Percentiles rank a stretch among this genome's conserved stretches.
Conservation (phyloP, 2,797 vertebrate genomes). For the Cyclura pinguis region DNA sequence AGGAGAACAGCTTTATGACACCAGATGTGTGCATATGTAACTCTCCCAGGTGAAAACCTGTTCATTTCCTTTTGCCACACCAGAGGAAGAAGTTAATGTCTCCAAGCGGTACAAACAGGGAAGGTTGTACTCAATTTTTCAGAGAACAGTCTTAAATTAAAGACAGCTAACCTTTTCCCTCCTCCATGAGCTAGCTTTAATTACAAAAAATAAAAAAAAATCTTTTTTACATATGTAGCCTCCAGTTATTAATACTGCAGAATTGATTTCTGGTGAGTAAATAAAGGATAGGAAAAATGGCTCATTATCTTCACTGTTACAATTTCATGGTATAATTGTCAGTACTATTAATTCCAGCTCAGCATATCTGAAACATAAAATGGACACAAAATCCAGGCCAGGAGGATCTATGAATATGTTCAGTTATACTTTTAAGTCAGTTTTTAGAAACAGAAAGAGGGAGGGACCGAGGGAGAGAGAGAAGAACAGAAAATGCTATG, state of each 20-base stretch:
- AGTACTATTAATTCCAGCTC: constrained; percentile 60
- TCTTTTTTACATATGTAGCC: constrained; percentile 51
- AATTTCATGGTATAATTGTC: constrained; percentile 55
- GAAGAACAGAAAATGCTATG: background rate
- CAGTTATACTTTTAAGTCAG: constrained; percentile 35
- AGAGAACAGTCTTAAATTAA: constrained; percentile 51
- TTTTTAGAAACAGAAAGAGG: too few relatives aligned
- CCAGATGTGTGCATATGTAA: constrained; percentile 12
- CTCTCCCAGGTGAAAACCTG: background rate
- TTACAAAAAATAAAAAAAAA: background rate
- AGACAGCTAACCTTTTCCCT: constrained; percentile 31
- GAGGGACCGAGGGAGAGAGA: background rate
- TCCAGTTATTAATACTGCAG: constrained; percentile 45
- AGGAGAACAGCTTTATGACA: background rate
- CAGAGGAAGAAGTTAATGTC: constrained; percentile 11
- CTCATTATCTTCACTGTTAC: constrained; percentile 54
- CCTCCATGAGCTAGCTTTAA: constrained; percentile 19
- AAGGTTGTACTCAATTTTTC: constrained; percentile 15
- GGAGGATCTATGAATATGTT: constrained; percentile 46
- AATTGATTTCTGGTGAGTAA: constrained; percentile 59
- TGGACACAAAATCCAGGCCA: constrained; percentile 43
- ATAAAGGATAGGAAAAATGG: constrained; percentile 56
- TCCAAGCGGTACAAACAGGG: background rate
- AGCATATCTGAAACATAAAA: constrained; percentile 58
- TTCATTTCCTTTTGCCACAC: constrained; percentile 31